A percentile compares a stretch with the other conserved stretches of the same genome.
Evolutionary conservation across 2,113 vertebrate genomes (phyloP).

Genomic region (human): DNA sequence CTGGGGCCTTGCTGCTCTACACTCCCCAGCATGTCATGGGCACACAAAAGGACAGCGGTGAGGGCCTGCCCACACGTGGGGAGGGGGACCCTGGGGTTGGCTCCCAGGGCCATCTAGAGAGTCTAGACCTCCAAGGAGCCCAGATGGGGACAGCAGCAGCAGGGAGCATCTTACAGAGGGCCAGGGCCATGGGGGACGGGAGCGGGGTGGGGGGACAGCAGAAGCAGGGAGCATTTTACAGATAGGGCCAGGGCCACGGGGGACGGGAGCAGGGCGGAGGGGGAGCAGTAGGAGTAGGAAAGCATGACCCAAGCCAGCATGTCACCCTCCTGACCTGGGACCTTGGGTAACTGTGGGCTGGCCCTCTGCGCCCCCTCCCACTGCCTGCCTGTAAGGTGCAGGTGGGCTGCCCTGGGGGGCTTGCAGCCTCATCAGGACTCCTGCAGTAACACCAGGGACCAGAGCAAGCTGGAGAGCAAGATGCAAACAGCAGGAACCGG

Average conservation of each 20-base stretch:
- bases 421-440: not conserved
- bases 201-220: too few relatives aligned
- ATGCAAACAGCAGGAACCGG: not conserved
- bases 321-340: not conserved
- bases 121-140: not conserved
- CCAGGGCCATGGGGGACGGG: too few relatives aligned
- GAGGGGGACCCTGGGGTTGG: too few relatives aligned
- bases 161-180: too few relatives aligned
- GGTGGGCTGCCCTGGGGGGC: not conserved
- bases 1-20: not conserved
- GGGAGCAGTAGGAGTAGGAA: not conserved
- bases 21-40: not conserved
- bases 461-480: not conserved
- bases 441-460: not conserved
- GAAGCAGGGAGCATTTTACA: too few relatives aligned
- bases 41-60: not conserved
- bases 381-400: not conserved
- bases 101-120: not conserved
- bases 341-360: not conserved
- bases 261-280: not conserved
- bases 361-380: not conserved
- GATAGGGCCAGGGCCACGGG: too few relatives aligned
- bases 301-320: not conserved
- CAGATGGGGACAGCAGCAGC: not conserved
- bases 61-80: not conserved